Evolutionary conservation across 1,140 invertebrate species (phyloP), one percentile per base, ranked within the genome.

Genomic region (Pseudomyrmex pallidus): DNA sequence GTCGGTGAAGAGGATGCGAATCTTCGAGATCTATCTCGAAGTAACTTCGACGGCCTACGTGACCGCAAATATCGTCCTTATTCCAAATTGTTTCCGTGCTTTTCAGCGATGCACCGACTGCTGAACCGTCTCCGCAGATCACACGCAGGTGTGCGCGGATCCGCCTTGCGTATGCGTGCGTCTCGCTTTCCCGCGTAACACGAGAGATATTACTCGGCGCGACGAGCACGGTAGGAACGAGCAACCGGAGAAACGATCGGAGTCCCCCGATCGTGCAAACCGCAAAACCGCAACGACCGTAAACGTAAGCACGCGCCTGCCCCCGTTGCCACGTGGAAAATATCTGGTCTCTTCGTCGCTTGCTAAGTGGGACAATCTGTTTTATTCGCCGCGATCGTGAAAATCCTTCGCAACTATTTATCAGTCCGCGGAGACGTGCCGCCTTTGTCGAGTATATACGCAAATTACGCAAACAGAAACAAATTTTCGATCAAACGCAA

Each of bases 221-320:
- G 73, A 25, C 57, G 57, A 50, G 82, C 54, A 68, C 80, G 64
- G 78, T 68, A 86, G 78, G 85, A 82, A 59, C 17, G 70, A 68
- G 56, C 50, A 48, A 50, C 64, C 74, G 35, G 70, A 83, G 73
- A 72, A 89, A 88, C 82, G 88, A 82, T 59, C 61, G 61, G 62
- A 35, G 35, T 35, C 67, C 57, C 57, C 57, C 57, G 48, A 62
- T 59, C 76, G 85, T 44, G 61, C 72, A 64, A 84, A 87, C 87
- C 89, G 80, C 89, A 85, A 90, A 90, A 90, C 88, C 88, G 76
- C 87, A 88, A 85, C 83, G 76, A 54, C 73, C 72, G 88, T 87
- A 89, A 90, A 91, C 78, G 87, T 86, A 80, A 85, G 86, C 87
- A 89, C 87, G 87, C 87, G 87, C 84, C 78, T 46, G 57, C 35